Percentiles rank a stretch among this genome's conserved stretches.
Conservation (phyloP, 1,140 invertebrate genomes). For the Sinonovacula constricta region DNA sequence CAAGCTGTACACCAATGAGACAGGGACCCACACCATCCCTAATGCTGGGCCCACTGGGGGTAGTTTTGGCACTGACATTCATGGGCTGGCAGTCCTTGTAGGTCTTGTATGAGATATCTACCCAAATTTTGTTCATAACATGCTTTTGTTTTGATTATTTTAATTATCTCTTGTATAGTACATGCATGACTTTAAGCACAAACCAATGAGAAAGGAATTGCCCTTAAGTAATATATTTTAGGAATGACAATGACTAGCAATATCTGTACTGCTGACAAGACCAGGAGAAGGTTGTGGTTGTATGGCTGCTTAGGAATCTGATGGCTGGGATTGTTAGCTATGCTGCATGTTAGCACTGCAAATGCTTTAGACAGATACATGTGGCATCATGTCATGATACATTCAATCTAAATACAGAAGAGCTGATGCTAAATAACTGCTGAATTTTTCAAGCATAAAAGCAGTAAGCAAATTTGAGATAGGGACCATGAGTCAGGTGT, state of each 20-base stretch:
- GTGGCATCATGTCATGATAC: too few species aligned
- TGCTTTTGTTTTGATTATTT: background rate
- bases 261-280: background rate
- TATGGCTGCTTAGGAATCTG: too few species aligned
- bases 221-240: background rate
- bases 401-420: too few species aligned
- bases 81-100: constrained; percentile 95
- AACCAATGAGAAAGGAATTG: background rate
- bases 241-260: background rate
- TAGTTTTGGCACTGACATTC: constrained; percentile 93
- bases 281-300: too few species aligned
- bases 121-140: constrained; percentile 9
- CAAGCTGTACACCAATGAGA: constrained; percentile 93
- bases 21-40: constrained; percentile 94
- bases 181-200: background rate
- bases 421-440: too few species aligned
- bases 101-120: constrained; percentile 56
- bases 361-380: too few species aligned
- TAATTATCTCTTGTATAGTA: background rate
- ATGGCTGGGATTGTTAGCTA: too few species aligned
- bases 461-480: too few species aligned
- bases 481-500: too few species aligned
- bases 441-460: too few species aligned
- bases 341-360: too few species aligned
- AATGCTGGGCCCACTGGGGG: constrained; percentile 96